phyloP scores from a whole-genome alignment of 2,113 vertebrate genomes.

The Raja brachyura region DNA sequence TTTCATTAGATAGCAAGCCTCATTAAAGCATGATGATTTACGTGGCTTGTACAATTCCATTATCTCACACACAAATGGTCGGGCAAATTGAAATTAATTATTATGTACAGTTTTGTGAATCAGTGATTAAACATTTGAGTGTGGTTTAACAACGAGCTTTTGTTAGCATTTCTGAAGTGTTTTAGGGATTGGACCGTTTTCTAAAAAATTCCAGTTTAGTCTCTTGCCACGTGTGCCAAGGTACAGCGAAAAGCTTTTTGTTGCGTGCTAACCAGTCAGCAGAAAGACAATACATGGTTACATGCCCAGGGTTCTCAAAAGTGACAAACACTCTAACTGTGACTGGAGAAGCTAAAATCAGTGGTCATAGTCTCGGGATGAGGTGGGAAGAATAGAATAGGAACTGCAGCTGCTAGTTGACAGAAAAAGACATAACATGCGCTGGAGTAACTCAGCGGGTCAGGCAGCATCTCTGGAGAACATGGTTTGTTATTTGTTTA shows the following conservation, averaged over 20 bases:
- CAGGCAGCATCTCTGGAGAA: no score
- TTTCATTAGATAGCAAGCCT: slow-evolving; percentile 3
- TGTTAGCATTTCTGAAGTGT: not conserved
- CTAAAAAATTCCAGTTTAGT: no score
- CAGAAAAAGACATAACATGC: no score
- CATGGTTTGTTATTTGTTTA: no score
- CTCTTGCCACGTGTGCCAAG: no score
- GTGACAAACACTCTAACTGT: not conserved
- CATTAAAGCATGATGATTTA: slow-evolving; percentile 23
- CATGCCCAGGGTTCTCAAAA: not conserved
- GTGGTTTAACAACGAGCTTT: not conserved
- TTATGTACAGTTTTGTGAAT: not conserved
- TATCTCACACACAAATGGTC: not conserved
- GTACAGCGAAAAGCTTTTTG: no score
- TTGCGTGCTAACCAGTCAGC: no score
- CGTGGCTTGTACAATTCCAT: not conserved
- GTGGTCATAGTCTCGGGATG: not conserved
- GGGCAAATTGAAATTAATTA: slow-evolving; percentile 26
- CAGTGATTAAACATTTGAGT: not conserved
- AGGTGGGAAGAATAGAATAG: no score
- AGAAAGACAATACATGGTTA: no score
- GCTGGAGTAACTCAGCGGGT: no score
- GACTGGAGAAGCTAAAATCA: not conserved
- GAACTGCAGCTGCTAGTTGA: no score
- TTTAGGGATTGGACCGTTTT: not conserved